Evolutionary conservation across 30 jellyfish, hydroid and myxozoan genomes (phyloP), one percentile per base, ranked within the genome.

Genomic region (Rhopilema esculentum): DNA sequence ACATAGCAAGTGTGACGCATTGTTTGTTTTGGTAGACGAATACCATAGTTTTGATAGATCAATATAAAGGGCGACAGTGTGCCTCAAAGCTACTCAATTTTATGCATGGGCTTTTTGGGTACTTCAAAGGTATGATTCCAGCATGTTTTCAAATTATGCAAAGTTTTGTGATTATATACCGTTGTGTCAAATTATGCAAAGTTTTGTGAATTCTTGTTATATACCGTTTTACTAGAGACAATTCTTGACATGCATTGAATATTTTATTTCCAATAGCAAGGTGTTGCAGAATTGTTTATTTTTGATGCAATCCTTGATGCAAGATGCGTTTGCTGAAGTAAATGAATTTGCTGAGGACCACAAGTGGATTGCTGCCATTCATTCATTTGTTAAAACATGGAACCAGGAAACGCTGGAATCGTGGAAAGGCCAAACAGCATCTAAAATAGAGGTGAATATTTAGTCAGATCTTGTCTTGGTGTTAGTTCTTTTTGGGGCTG

Each of bases 361-460:
- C 75, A 30, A 30, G 0, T 88, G 97, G 97, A 26, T 88, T 69
- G 61, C 84, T 25, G 69, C 52, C 27, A 88, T 88, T 40, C 82
- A 76, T 61, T 32, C 72, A 0, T 88, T 88, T 71, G 97, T 80
- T 17, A 69, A n/a, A 22, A 27, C 91, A 7, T 88, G 97, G 97
- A 40, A 88, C 40, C 66, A 79, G 1, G 67, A 71, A 16, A 66
- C 71, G 12, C 67, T 88, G 57, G 62, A 49, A 2, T 79, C 91
- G n/a, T 88, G 97, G 97, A 79, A 88, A 71, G 97, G 97, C 2
- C 97, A 88, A 83, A 23, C 91, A 4, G 97, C 97, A 25, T 88
- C 92, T 0, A 88, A 80, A 49, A 88, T 88, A 16, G 97, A 88
- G 92, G 97, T 88, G 69, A 17, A 29, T 15, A n/a, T n/a, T n/a